Evolutionary conservation across 2,797 vertebrate species (phyloP).

Genomic region (Catostomus latipinnis): DNA sequence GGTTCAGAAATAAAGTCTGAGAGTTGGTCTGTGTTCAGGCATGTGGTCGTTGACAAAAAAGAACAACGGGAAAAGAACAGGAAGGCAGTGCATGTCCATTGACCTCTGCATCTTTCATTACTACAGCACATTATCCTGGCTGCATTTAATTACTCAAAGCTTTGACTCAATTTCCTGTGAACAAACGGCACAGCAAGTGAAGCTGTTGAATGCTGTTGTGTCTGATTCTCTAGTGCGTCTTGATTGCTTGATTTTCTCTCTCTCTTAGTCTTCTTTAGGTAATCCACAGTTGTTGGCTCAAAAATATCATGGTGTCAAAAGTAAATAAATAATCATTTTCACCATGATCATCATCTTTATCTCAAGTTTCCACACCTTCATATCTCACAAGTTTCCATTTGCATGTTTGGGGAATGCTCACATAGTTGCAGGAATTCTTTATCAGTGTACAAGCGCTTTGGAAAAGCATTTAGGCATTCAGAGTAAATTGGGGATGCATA

Average conservation of each 20-base stretch:
- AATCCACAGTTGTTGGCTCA: neutral
- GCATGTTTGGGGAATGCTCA: neutral
- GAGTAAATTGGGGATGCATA: conserved; percentile 13
- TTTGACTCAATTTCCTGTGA: conserved; percentile 42
- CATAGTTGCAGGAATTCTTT: neutral
- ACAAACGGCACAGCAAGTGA: conserved; percentile 23
- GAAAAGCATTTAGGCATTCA: conserved; percentile 15
- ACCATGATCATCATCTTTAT: too few species aligned
- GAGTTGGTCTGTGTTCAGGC: conserved; percentile 30
- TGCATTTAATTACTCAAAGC: conserved; percentile 26
- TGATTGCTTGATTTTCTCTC: neutral
- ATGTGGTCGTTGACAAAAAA: conserved; percentile 8
- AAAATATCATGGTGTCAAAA: neutral
- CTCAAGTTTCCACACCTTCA: neutral
- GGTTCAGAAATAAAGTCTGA: conserved; percentile 31
- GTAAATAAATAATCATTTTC: neutral
- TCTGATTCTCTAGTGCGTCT: neutral
- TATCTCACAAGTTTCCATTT: neutral
- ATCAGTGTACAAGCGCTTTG: neutral
- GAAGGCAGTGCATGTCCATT: conserved; percentile 12
- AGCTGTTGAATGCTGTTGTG: conserved; percentile 12
- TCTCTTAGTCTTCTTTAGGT: neutral
- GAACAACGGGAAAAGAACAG: conserved; percentile 8
- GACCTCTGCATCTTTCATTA: conserved; percentile 28
- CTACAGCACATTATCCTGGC: conserved; percentile 32